Conservation (phyloP, 2,888 invertebrate species). For the Quadriops clusia region DNA sequence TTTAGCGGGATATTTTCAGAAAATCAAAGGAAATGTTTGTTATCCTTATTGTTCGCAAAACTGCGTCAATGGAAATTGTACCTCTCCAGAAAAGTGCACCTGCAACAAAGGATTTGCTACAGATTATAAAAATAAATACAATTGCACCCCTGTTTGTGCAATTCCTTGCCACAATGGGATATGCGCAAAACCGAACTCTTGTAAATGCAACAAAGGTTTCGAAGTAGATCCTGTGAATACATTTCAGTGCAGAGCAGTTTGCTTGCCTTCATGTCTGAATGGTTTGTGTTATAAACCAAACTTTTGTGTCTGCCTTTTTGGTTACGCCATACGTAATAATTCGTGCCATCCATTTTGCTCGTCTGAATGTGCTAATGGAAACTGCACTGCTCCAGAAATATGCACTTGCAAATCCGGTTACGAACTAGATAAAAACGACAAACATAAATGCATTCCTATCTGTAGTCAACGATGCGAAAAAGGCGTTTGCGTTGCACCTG, state of each 20-base stretch:
- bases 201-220: slow-evolving; percentile 7
- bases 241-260: no score
- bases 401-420: slow-evolving; percentile 13
- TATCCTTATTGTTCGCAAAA: not conserved
- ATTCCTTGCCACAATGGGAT: slow-evolving; percentile 8
- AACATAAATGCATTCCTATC: slow-evolving; percentile 9
- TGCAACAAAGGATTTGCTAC: no score
- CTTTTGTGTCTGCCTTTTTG: no score
- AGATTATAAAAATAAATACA: slow-evolving; percentile 11
- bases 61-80: slow-evolving; percentile 5
- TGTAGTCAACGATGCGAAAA: slow-evolving; percentile 9
- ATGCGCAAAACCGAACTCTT: slow-evolving; percentile 9
- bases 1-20: no score
- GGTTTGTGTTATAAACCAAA: slow-evolving; percentile 12
- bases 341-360: slow-evolving; percentile 22
- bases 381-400: slow-evolving; percentile 10
- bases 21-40: no score
- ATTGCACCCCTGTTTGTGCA: slow-evolving; percentile 9
- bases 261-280: no score
- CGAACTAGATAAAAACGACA: slow-evolving; percentile 5
- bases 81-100: slow-evolving; percentile 12
- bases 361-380: slow-evolving; percentile 12
- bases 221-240: not conserved
- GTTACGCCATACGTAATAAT: slow-evolving; percentile 10
- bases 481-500: slow-evolving; percentile 3